Percentiles rank a stretch among this genome's conserved stretches.
These are phyloP conservation scores for Tholera decimalis DNA, from an alignment of 2,888 invertebrate species.

Conservation along the genomic window DNA sequence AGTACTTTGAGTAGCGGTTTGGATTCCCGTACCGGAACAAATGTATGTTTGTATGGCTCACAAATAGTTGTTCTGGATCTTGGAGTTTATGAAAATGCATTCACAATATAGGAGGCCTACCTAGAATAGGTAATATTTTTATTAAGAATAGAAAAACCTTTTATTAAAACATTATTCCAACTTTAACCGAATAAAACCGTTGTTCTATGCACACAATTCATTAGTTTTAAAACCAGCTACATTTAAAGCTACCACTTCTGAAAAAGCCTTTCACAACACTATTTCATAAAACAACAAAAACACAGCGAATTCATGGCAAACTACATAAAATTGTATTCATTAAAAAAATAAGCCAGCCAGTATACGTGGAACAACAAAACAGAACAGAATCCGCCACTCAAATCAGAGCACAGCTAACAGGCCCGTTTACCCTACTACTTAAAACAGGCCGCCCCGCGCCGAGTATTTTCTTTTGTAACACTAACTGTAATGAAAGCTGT, in stretches of 20 bases:
- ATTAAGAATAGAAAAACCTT: neutral
- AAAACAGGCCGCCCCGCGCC: slow-evolving; percentile 56
- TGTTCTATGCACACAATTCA: neutral
- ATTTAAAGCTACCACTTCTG: neutral
- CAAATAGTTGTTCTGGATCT: too few species aligned
- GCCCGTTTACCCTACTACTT: slow-evolving; percentile 61
- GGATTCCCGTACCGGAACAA: too few species aligned
- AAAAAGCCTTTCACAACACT: slow-evolving; percentile 3
- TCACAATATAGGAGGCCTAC: too few species aligned
- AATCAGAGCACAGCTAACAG: slow-evolving; percentile 56
- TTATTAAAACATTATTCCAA: neutral
- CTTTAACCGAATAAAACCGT: neutral
- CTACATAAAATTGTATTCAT: slow-evolving; percentile 32
- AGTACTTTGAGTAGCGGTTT: too few species aligned
- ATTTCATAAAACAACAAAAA: slow-evolving; percentile 17
- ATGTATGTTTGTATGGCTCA: too few species aligned
- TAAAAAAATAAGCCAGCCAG: slow-evolving; percentile 40
- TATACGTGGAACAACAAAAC: slow-evolving; percentile 35
- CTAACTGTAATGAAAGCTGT: slow-evolving; percentile 66
- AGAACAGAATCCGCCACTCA: slow-evolving; percentile 55
- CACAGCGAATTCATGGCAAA: slow-evolving; percentile 9
- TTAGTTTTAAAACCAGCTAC: neutral
- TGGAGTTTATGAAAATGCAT: too few species aligned
- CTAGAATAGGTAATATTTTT: neutral
- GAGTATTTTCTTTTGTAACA: slow-evolving; percentile 68